These are phyloP conservation scores for Drosophila pectinifera DNA, from an alignment of 1,140 invertebrate genomes.

Conservation along the genomic window DNA sequence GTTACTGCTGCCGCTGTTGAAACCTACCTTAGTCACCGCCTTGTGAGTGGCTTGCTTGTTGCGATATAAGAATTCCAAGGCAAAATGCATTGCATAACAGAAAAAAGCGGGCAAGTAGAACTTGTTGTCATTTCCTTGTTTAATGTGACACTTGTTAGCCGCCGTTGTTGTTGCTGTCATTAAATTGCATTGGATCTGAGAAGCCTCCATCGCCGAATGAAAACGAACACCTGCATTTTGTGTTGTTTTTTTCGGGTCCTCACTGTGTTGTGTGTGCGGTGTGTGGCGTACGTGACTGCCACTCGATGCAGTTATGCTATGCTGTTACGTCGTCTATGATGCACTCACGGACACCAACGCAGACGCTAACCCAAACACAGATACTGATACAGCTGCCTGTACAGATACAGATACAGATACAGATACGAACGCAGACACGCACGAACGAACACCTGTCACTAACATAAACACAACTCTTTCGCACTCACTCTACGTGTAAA, in stretches of 20 bases:
- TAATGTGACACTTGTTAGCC: conserved; percentile 75
- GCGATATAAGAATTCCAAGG: conserved; percentile 26
- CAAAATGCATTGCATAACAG: conserved; percentile 49
- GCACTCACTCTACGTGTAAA: conserved; percentile 17
- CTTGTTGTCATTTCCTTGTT: conserved; percentile 79
- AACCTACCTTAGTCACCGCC: conserved; percentile 14
- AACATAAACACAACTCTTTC: conserved; percentile 24
- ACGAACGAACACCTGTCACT: conserved; percentile 73
- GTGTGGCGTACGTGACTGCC: conserved; percentile 73
- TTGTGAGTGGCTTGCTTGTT: neutral
- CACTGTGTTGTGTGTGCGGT: conserved; percentile 25
- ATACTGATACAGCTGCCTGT: conserved; percentile 12
- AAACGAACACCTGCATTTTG: conserved; percentile 73
- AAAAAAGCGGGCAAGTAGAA: conserved; percentile 43
- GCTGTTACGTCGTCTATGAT: conserved; percentile 78
- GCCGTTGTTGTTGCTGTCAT: conserved; percentile 6
- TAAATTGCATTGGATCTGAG: conserved; percentile 76
- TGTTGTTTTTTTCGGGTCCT: conserved; percentile 26
- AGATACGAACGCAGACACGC: conserved; percentile 40
- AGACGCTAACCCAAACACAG: conserved; percentile 20
- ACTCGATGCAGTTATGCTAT: conserved; percentile 73
- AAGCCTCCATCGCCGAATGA: conserved; percentile 40
- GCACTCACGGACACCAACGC: conserved; percentile 40
- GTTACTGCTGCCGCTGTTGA: conserved; percentile 20
- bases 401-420: conserved; percentile 5